A percentile compares a stretch with the other conserved stretches of the same genome.
phyloP scores from a whole-genome alignment of 2,113 vertebrate genomes.

The Cyanoderma ruficeps region DNA sequence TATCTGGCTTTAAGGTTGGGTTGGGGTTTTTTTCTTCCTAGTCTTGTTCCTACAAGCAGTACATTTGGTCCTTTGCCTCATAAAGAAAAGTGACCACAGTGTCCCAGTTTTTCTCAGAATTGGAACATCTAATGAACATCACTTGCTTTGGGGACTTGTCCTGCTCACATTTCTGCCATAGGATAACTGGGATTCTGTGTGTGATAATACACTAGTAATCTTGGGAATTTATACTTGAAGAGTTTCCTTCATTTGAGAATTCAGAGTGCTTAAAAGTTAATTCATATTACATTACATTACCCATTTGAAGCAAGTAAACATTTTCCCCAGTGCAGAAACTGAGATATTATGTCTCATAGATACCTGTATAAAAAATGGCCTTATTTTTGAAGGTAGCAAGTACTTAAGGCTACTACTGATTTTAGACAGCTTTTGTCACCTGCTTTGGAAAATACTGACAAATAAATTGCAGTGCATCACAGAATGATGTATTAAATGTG shows the following conservation, averaged over 20 bases:
- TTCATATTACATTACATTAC: neutral
- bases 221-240: constrained; percentile 1
- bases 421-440: neutral
- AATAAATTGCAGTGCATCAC: neutral
- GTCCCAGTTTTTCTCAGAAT: constrained; percentile 34
- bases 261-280: neutral
- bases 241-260: constrained; percentile 22
- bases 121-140: neutral
- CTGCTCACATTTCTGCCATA: neutral
- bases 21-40: neutral
- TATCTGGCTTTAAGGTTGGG: neutral
- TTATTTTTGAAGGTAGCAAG: neutral
- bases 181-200: neutral
- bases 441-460: neutral
- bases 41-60: neutral
- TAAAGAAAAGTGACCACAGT: neutral
- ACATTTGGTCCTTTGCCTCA: neutral
- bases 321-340: neutral
- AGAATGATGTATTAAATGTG: neutral
- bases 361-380: neutral
- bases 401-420: neutral
- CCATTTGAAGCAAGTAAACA: neutral
- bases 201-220: neutral
- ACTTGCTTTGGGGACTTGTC: constrained; percentile 31
- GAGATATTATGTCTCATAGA: neutral